Percentiles rank a stretch among this genome's conserved stretches.
Evolutionary conservation across 2,797 vertebrate genomes (phyloP).

Genomic region (Rhincodon typus): DNA sequence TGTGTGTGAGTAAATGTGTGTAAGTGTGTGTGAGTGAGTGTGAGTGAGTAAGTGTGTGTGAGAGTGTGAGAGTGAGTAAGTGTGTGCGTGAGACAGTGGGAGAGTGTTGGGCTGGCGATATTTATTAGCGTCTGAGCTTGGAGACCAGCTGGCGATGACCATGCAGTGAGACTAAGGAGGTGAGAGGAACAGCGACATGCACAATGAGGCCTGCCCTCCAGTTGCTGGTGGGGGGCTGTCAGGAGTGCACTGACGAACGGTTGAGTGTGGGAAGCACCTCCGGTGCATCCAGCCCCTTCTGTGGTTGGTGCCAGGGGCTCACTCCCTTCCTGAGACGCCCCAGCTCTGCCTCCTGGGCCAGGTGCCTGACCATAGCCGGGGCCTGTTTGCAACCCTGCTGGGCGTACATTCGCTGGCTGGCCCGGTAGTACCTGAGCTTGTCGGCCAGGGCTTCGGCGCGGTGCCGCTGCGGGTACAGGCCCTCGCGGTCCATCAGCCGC

Average conservation of each 20-base stretch:
- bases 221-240: neutral
- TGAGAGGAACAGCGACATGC: neutral
- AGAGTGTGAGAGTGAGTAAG: too few relatives aligned
- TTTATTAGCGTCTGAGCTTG: neutral
- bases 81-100: too few relatives aligned
- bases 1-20: too few relatives aligned
- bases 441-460: neutral
- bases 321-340: fast-evolving
- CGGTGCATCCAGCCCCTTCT: fast-evolving
- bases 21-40: too few relatives aligned
- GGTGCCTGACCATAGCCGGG: neutral
- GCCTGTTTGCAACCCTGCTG: neutral
- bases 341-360: neutral
- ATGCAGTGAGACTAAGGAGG: too few relatives aligned
- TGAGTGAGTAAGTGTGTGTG: neutral
- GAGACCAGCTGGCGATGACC: neutral
- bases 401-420: neutral
- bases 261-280: neutral
- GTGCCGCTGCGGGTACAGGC: neutral
- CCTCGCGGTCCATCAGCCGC: neutral
- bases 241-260: neutral
- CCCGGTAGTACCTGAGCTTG: neutral
- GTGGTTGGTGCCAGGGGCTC: fast-evolving
- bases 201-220: neutral
- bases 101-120: neutral